Base-by-base conservation (phyloP, 2,797 vertebrate species). In the Eulemur rubriventer region DNA sequence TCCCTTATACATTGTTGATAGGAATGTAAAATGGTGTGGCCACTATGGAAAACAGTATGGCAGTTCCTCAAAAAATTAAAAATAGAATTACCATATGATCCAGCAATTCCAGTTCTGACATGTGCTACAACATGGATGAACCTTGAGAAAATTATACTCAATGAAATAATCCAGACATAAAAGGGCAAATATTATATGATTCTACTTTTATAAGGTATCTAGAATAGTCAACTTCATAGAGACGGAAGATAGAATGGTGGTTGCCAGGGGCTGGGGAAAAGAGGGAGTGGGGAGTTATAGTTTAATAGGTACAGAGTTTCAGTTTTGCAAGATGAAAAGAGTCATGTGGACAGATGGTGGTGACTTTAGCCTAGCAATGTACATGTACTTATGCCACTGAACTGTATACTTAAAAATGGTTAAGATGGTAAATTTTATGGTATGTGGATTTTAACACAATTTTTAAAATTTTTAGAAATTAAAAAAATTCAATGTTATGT, bases 71-170 rank as follows among this genome's bases (percentile, higher is more conserved):
- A 78, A 83, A 89, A 83, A 89, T 52, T 76, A 78, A 92, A 78
- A 92, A 70, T 1, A 65, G 57, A 86, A 81, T 87, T 80, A 65
- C 38, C 20, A 57, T 24, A 78, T 70, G 28, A 95, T 33, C 24
- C 43, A 95, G 63, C 30, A 89, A 80, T 73, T 91, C 46, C 14
- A 86, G 38, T 73, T 70, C 72, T 82, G 81, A 76, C 17, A 87
- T n/a, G 82, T 50, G 81, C 76, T 85, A 95, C 70, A 84, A 78
- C 26, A 80, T 70, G 28, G 52, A 85, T 89, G 28, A 90, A 93
- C 0, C 61, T 50, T 82, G 38, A 82, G 52, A 78, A 76, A 26
- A 82, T 43, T 82, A 82, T 1, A 59, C 3, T 50, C 82, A 90
- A 41, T 82, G 52, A 93, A 95, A 65, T 72, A 73, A 73, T 24